Evolutionary conservation across 2,888 invertebrate genomes (phyloP), one percentile per base, ranked within the genome.

Genomic region (Antheraea assamensis): DNA sequence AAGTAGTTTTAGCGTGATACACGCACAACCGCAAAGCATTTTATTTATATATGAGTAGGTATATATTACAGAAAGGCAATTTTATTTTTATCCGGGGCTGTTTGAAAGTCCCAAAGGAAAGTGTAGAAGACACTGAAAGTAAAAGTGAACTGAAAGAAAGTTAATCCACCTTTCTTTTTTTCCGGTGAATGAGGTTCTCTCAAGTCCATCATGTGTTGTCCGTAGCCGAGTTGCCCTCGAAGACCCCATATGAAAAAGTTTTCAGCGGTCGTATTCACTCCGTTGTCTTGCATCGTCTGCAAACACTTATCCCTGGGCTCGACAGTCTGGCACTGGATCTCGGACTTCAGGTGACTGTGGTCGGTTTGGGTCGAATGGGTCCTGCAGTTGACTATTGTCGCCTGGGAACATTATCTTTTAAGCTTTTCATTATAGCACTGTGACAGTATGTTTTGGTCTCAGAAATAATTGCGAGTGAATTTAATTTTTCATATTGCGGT

Each of bases 281-380:
- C 90, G 2, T 75, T 70, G 0, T 93, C 92, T 42, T 78, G 82
- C 76, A 81, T 89, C 0, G 95, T 95, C 79, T 95, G 95, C 7
- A 85, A 76, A 1, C 84, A 78, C 75, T 92, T 90, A 83, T 94
- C 89, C 3, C 93, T 77, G 21, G 89, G 82, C 83, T 95, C 85
- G 78, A 93, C 77, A 0, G 96, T 97, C 90, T 97, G 97, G 21
- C 95, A 95, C 49, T 95, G 95, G 71, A 95, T 94, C 79, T 96
- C 96, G 15, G 95, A 92, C 70, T 96, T 93, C 76, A 96, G 95
- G 82, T 96, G 95, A 74, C 97, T 97, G 81, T 96, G 95, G 76
- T 94, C 79, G 0, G 97, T 97, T 90, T 97, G 97, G 0, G 96
- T 96, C 15, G 97, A 96, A 79, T 95, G 96, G 0, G 97, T 97